Evolutionary conservation across 2,113 vertebrate genomes (phyloP).

Genomic region (Formicarius rufipectus): DNA sequence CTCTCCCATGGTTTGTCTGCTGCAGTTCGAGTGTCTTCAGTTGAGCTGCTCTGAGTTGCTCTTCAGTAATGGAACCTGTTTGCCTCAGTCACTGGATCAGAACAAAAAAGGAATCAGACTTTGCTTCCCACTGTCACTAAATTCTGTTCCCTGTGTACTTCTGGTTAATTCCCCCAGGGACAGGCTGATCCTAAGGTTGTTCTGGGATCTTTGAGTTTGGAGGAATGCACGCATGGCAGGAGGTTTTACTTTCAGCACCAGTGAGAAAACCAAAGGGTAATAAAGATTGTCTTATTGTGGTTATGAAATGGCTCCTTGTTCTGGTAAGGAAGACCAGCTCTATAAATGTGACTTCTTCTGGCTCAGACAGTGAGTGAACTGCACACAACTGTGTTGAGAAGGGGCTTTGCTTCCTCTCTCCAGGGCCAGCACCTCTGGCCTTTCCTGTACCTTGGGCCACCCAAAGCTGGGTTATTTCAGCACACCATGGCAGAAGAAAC

Average conservation of each 20-base stretch:
- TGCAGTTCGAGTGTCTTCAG: neutral
- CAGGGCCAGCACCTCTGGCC: neutral
- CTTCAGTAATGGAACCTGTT: accelerated
- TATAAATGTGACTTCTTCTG: neutral
- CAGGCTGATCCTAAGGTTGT: neutral
- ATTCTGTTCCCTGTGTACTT: neutral
- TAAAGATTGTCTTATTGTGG: neutral
- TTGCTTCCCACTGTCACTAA: neutral
- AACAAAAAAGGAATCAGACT: neutral
- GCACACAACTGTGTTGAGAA: accelerated
- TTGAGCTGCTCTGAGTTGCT: too few relatives aligned
- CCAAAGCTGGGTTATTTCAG: neutral
- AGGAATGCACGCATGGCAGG: neutral
- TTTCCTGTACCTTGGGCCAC: neutral
- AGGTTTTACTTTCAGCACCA: neutral
- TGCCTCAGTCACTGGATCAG: neutral
- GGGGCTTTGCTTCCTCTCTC: neutral
- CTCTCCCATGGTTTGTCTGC: neutral
- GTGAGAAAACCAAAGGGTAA: neutral
- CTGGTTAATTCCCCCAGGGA: neutral
- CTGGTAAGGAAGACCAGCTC: neutral
- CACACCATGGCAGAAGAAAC: neutral
- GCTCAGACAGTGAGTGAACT: neutral
- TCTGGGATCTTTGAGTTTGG: neutral
- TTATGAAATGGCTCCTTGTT: neutral